Evolutionary conservation across 2,113 vertebrate species (phyloP).

Genomic region (Lontra canadensis): DNA sequence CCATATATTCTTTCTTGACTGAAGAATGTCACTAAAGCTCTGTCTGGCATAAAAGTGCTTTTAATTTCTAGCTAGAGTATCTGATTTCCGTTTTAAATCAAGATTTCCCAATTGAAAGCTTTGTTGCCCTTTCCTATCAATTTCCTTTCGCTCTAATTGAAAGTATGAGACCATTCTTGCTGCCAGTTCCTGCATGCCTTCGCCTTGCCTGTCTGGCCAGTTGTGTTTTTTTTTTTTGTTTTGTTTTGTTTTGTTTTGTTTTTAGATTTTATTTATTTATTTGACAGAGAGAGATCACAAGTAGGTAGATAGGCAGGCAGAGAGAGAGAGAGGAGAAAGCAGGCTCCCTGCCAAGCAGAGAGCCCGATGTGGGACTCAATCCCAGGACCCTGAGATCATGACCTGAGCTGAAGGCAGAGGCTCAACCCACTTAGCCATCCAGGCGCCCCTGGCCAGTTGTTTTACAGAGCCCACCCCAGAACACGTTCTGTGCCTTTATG

Average conservation of each 20-base stretch:
- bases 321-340: too few relatives aligned
- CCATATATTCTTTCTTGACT: constrained; percentile 36
- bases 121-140: neutral
- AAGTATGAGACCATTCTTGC: neutral
- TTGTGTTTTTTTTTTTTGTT: too few relatives aligned
- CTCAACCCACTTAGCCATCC: too few relatives aligned
- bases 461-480: constrained; percentile 27
- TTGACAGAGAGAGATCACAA: too few relatives aligned
- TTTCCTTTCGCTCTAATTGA: constrained; percentile 17
- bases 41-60: constrained; percentile 20
- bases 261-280: too few relatives aligned
- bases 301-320: too few relatives aligned
- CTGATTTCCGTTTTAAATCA: constrained; percentile 5
- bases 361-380: too few relatives aligned
- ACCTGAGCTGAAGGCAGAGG: too few relatives aligned
- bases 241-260: too few relatives aligned
- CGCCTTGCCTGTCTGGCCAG: constrained; percentile 53
- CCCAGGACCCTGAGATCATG: too few relatives aligned
- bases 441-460: constrained; percentile 69
- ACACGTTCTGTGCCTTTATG: neutral
- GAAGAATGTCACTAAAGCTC: constrained; percentile 17
- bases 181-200: neutral
- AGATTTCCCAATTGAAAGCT: neutral
- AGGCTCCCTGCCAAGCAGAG: too few relatives aligned
- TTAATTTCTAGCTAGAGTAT: constrained; percentile 14